These are phyloP conservation scores for Macropis europaea DNA, from an alignment of 2,888 invertebrate genomes.

Conservation along the genomic window DNA sequence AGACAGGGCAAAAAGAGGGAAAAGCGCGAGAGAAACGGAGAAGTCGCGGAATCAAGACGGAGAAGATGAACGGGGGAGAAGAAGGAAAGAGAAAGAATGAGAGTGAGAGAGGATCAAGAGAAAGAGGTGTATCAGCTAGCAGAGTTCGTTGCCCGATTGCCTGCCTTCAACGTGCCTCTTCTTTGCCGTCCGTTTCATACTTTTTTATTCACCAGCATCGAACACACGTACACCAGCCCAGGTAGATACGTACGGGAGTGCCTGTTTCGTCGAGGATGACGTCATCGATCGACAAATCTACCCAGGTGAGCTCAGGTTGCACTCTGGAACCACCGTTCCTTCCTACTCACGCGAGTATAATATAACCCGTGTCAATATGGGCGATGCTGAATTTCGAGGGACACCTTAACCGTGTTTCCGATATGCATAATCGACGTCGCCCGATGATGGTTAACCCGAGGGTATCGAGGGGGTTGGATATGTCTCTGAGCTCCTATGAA, in stretches of 20 bases:
- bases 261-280: slow-evolving; percentile 61
- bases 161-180: slow-evolving; percentile 56
- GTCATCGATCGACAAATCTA: slow-evolving; percentile 69
- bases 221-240: slow-evolving; percentile 48
- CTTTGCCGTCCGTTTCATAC: slow-evolving; percentile 51
- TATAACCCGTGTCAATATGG: slow-evolving; percentile 11
- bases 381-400: neutral
- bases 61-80: neutral
- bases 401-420: slow-evolving; percentile 4
- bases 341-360: neutral
- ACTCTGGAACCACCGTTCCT: slow-evolving; percentile 15
- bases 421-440: slow-evolving; percentile 11
- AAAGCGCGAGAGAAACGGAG: slow-evolving; percentile 9
- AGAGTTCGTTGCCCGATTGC: slow-evolving; percentile 74
- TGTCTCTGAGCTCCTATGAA: neutral
- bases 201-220: slow-evolving; percentile 60
- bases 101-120: slow-evolving; percentile 26
- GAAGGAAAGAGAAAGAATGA: neutral
- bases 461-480: neutral
- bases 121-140: slow-evolving; percentile 53
- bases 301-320: slow-evolving; percentile 57
- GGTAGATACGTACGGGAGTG: slow-evolving; percentile 46
- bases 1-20: neutral
- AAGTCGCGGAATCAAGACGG: slow-evolving; percentile 8
- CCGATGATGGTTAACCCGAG: neutral